Base-by-base conservation (phyloP, 2,888 invertebrate species). In the Chirona hameri region DNA sequence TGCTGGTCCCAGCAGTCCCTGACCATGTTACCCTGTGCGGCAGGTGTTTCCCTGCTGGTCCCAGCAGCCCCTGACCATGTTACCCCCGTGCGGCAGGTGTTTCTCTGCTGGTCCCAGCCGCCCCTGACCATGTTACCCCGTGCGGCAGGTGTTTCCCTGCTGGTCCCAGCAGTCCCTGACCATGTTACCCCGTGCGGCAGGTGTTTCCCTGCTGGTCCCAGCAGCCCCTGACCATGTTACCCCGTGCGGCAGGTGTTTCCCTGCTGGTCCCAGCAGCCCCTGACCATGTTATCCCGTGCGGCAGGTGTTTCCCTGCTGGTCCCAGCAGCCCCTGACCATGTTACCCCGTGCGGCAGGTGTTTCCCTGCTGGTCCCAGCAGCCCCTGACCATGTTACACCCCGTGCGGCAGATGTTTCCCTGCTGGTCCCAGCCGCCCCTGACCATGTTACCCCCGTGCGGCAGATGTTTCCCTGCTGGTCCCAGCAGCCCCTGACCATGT, bases 11-110 rank as follows among this genome's bases (percentile, higher is more conserved):
- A 82, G 84, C 82, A 48, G 81, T 18, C 7, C 3, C 27, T 72
- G 10, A 31, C 72, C n/a, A 7, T 1, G 31, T 15, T 31, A 31
- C 29, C 31, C 31, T 29, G 18, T 9, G 48, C 48, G 2, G 48
- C 48, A 48, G 52, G 14, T 52, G 48, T 48, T 52, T 12, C 52
- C 21, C 27, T 80, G 79, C 27, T 80, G n/a, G 79, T 82, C 48
- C 48, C 79, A 82, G 84, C 82, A 48, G 81, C 84, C 15, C 24
- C 80, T 86, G 46, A 86, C 86, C 80, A 87, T 87, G 85, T 9
- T 93, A n/a, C 89, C 93, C 27, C 94, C 95, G 0, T 89, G 39
- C 7, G 2, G 2, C 39, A 39, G 39, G 7, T 39, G 2, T 39
- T 39, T 39, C 39, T 7, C 39, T 39, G 39, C 39, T 39, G 39